Evolutionary conservation across 2,888 invertebrate species (phyloP).

Genomic region (Tupiocoris notatus): DNA sequence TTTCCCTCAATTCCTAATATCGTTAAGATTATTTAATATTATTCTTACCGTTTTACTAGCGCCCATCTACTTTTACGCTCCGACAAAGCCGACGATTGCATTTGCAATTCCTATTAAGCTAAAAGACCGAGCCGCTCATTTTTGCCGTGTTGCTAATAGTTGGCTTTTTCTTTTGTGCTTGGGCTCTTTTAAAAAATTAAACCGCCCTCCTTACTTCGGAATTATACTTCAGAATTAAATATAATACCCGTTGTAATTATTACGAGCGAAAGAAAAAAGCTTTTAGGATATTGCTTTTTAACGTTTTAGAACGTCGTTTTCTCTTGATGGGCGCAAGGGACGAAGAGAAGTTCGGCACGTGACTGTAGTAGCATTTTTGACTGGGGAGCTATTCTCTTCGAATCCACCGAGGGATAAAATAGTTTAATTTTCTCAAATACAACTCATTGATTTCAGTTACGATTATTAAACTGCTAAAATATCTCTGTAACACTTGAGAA

Average conservation of each 20-base stretch:
- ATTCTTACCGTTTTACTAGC: too few relatives aligned
- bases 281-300: slow-evolving; percentile 33
- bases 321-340: background rate
- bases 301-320: slow-evolving; percentile 24
- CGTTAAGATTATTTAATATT: too few relatives aligned
- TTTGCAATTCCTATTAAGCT: background rate
- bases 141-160: background rate
- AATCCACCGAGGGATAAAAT: too few relatives aligned
- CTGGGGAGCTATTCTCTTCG: too few relatives aligned
- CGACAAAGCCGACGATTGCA: background rate
- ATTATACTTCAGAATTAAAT: slow-evolving; percentile 15
- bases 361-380: too few relatives aligned
- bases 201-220: background rate
- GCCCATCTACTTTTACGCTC: background rate
- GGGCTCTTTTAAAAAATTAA: background rate
- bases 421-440: too few relatives aligned
- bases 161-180: background rate
- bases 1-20: too few relatives aligned
- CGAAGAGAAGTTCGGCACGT: background rate
- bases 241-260: slow-evolving; percentile 27
- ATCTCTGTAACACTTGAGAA: too few relatives aligned
- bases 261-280: slow-evolving; percentile 12
- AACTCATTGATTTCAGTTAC: too few relatives aligned
- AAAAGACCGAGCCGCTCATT: background rate
- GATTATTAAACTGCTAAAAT: too few relatives aligned